Evolutionary conservation across 2,797 vertebrate genomes (phyloP).

Genomic region (Chaenodraco wilsoni): DNA sequence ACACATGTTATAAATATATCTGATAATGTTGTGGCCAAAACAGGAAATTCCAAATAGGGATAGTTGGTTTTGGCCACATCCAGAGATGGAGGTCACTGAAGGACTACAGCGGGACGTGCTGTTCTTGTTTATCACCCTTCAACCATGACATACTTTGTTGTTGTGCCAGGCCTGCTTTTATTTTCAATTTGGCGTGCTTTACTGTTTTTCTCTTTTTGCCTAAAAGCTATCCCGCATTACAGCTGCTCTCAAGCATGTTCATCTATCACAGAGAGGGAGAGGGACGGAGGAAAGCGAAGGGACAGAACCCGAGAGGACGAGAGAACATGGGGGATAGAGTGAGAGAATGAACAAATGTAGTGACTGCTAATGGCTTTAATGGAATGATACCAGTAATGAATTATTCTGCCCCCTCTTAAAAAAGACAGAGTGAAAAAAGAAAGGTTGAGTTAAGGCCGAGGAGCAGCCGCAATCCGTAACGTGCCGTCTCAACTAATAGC

Average conservation of each 20-base stretch:
- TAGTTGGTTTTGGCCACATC: conserved; percentile 25
- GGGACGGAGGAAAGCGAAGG: conserved; percentile 22
- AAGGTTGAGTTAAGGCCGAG: conserved; percentile 64
- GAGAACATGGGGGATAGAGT: conserved; percentile 12
- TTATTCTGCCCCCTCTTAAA: conserved; percentile 65
- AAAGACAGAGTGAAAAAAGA: conserved; percentile 49
- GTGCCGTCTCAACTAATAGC: conserved; percentile 74
- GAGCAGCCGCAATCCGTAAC: conserved; percentile 73
- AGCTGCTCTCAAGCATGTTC: conserved; percentile 62
- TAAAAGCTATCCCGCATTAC: conserved; percentile 64
- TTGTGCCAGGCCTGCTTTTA: conserved; percentile 57
- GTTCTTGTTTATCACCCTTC: conserved; percentile 42
- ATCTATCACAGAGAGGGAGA: conserved; percentile 59
- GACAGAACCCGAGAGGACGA: conserved; percentile 9
- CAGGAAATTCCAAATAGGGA: conserved; percentile 19
- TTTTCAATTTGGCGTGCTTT: conserved; percentile 60
- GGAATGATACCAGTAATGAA: conserved; percentile 83
- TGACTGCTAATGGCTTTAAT: conserved; percentile 82
- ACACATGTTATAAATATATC: background rate
- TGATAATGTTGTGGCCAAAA: conserved; percentile 15
- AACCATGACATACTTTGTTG: conserved; percentile 46
- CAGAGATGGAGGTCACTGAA: conserved; percentile 25
- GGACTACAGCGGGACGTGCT: conserved; percentile 27
- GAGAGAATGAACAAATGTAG: conserved; percentile 61
- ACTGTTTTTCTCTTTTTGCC: conserved; percentile 28